A percentile compares a stretch with the other conserved stretches of the same genome.
phyloP scores from a whole-genome alignment of 2,113 vertebrate genomes.

The Rhea americana region DNA sequence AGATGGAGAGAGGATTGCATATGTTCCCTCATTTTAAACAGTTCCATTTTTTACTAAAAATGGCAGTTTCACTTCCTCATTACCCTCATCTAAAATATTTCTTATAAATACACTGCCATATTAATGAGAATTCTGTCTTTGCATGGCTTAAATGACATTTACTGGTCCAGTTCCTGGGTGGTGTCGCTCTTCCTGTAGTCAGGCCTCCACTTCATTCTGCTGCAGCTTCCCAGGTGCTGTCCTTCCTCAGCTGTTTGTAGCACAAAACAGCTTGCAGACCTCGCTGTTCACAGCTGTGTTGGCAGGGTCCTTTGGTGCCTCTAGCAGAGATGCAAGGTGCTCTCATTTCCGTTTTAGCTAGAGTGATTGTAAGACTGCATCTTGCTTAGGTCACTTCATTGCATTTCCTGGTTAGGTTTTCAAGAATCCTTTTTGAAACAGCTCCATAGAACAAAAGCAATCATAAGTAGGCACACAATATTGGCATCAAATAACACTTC shows the following conservation, averaged over 20 bases:
- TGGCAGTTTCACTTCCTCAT: neutral
- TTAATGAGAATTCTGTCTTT: neutral
- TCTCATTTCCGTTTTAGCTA: neutral
- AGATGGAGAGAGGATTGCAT: neutral
- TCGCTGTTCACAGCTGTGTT: neutral
- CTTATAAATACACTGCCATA: neutral
- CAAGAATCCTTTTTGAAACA: neutral
- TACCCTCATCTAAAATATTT: neutral
- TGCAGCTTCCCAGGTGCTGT: neutral
- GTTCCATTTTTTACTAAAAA: neutral
- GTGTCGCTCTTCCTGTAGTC: neutral
- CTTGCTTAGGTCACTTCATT: neutral
- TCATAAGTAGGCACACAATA: neutral
- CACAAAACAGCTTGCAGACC: neutral
- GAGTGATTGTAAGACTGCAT: neutral
- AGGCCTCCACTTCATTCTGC: neutral
- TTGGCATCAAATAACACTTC: neutral
- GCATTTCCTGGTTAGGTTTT: neutral
- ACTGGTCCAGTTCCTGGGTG: neutral
- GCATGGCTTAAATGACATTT: neutral
- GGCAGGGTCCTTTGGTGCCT: accelerated
- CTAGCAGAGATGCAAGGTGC: neutral
- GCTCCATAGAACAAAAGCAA: neutral
- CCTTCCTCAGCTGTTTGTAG: neutral
- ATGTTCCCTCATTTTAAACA: neutral